Conservation (phyloP, 2,888 invertebrate genomes). For the Callimorpha dominula region DNA sequence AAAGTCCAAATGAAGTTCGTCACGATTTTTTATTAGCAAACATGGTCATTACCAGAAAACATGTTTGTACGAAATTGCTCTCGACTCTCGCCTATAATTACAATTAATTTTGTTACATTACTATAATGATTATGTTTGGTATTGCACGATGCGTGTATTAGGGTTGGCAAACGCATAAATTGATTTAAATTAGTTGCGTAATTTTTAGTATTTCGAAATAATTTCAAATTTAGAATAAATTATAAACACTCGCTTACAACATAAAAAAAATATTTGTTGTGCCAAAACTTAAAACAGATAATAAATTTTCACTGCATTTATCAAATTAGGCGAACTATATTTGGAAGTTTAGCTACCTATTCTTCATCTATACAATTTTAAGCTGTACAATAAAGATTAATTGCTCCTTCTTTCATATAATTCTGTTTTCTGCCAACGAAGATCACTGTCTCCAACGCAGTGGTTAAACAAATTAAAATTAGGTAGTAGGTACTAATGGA, state of each 20-base stretch:
- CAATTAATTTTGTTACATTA: constrained; percentile 74
- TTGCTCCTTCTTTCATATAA: too few relatives aligned
- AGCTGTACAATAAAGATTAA: too few relatives aligned
- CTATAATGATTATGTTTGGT: constrained; percentile 66
- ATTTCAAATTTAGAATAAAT: neutral
- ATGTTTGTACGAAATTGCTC: constrained; percentile 40
- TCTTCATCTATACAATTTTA: too few relatives aligned
- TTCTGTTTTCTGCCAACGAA: too few relatives aligned
- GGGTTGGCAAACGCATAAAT: constrained; percentile 29
- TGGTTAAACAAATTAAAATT: too few relatives aligned
- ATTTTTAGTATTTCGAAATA: neutral
- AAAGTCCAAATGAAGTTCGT: constrained; percentile 37
- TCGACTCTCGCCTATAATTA: constrained; percentile 68
- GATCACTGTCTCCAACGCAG: too few relatives aligned
- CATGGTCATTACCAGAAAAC: constrained; percentile 42
- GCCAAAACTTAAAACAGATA: neutral
- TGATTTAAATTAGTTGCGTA: neutral
- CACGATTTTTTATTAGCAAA: constrained; percentile 47
- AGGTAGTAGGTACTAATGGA: too few relatives aligned
- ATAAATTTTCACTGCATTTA: neutral
- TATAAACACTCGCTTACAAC: neutral
- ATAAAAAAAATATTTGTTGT: neutral
- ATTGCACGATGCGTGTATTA: constrained; percentile 61
- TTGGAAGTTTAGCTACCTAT: too few relatives aligned
- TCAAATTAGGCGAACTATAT: too few relatives aligned